Evolutionary conservation across 2,113 vertebrate genomes (phyloP).

Genomic region (Promerops cafer): DNA sequence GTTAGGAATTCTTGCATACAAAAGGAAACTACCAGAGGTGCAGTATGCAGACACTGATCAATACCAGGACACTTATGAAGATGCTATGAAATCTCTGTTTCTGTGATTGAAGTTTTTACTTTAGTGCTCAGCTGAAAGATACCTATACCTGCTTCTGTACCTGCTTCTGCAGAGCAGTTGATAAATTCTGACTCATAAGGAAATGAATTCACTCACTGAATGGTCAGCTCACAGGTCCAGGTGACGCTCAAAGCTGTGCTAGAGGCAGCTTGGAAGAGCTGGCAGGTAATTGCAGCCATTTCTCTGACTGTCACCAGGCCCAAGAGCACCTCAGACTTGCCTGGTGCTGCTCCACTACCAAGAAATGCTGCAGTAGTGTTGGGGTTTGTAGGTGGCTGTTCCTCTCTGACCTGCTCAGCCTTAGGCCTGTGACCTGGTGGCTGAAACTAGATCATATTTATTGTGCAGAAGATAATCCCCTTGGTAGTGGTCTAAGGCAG

Average conservation of each 20-base stretch:
- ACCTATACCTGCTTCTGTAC: not conserved
- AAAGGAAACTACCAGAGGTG: not conserved
- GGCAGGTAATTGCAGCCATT: not conserved
- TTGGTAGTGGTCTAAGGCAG: not conserved
- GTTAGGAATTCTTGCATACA: not conserved
- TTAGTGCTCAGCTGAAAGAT: not conserved
- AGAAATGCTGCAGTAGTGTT: not conserved
- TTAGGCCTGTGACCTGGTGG: not conserved
- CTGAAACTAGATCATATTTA: not conserved
- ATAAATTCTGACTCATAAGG: not conserved
- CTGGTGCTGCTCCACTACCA: not conserved
- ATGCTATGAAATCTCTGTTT: not conserved
- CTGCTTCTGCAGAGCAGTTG: not conserved
- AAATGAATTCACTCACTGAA: not conserved
- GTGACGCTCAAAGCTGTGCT: not conserved
- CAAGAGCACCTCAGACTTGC: not conserved
- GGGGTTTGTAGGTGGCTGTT: not conserved
- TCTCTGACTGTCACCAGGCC: not conserved
- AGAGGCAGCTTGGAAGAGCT: not conserved
- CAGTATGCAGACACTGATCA: not conserved
- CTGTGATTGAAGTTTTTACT: not conserved
- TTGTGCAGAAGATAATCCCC: not conserved
- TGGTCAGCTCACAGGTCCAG: not conserved
- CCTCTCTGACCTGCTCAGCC: not conserved
- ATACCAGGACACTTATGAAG: not conserved